phyloP scores from a whole-genome alignment of 64 coral and sea anemone genomes.

The Montipora sp. region DNA sequence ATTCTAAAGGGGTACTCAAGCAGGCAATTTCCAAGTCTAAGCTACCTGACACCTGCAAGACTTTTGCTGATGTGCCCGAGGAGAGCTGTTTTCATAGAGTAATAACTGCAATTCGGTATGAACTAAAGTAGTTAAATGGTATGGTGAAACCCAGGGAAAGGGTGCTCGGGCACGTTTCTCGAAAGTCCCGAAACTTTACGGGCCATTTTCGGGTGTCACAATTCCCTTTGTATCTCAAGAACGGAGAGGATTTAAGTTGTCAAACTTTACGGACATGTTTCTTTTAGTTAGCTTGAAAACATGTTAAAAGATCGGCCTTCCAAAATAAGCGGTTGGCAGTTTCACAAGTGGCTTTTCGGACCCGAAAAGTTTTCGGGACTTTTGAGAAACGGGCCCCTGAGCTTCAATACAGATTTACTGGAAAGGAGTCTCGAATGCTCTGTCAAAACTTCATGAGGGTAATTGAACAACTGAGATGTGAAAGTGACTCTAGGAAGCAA shows the following conservation, averaged over 20 bases:
- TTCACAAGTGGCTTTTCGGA: too few relatives aligned
- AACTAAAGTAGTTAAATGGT: constrained; percentile 60
- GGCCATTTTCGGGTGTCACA: too few relatives aligned
- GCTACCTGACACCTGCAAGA: constrained; percentile 3
- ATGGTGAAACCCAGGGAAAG: constrained; percentile 44
- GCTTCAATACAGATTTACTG: constrained; percentile 80
- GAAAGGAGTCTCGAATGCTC: constrained; percentile 79
- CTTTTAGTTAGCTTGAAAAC: too few relatives aligned
- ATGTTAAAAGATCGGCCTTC: too few relatives aligned
- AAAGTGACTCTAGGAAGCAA: constrained; percentile 42
- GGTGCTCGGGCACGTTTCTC: not conserved
- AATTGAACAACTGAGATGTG: constrained; percentile 43
- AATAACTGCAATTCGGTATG: constrained; percentile 45
- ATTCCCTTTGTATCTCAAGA: too few relatives aligned
- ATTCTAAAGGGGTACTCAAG: constrained; percentile 43
- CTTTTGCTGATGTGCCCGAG: constrained; percentile 55
- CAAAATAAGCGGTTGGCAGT: too few relatives aligned
- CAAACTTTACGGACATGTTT: too few relatives aligned
- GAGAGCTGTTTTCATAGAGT: constrained; percentile 50
- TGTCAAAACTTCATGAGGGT: constrained; percentile 84
- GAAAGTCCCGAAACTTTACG: too few relatives aligned
- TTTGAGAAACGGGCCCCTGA: not conserved
- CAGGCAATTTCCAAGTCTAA: constrained; percentile 60
- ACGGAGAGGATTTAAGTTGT: too few relatives aligned
- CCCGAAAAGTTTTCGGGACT: too few relatives aligned